Percentiles rank a stretch among this genome's conserved stretches.
Conservation (phyloP, 1,140 invertebrate species). For the Phenacoccus solenopsis region DNA sequence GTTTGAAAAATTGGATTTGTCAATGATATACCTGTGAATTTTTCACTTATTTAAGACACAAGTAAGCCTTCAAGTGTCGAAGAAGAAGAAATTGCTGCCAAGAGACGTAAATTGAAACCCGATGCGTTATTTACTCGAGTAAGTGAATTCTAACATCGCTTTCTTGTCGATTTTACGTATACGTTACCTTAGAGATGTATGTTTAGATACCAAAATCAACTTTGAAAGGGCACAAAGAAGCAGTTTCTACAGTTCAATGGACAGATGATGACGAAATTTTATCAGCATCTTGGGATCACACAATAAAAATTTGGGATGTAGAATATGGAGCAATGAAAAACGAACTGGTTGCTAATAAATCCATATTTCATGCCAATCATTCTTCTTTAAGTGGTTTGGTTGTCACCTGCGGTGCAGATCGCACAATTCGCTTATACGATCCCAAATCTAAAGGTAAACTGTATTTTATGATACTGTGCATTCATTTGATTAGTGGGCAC, state of each 20-base stretch:
- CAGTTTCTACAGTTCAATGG: constrained; percentile 74
- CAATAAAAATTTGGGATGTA: constrained; percentile 86
- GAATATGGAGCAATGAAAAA: constrained; percentile 66
- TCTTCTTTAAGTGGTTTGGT: constrained; percentile 60
- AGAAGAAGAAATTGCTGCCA: constrained; percentile 30
- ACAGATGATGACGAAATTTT: constrained; percentile 57
- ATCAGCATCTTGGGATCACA: constrained; percentile 92
- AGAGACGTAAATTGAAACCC: not conserved
- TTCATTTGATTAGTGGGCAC: not conserved
- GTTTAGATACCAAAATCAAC: constrained; percentile 70
- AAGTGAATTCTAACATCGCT: not conserved
- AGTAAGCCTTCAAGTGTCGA: constrained; percentile 32
- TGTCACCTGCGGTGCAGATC: constrained; percentile 78
- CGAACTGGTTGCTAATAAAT: constrained; percentile 76
- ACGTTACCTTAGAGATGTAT: constrained; percentile 2
- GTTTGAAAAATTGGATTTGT: too few relatives aligned
- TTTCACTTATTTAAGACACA: constrained; percentile 1
- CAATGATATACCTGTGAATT: not conserved
- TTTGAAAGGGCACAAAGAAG: constrained; percentile 83
- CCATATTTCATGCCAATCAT: constrained; percentile 77
- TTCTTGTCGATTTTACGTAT: too few relatives aligned
- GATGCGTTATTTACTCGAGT: not conserved
- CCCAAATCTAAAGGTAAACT: constrained; percentile 64
- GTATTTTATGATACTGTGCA: not conserved
- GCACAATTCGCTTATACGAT: constrained; percentile 76